phyloP scores from a whole-genome alignment of 2,797 vertebrate genomes.

The Oreochromis grahami region DNA sequence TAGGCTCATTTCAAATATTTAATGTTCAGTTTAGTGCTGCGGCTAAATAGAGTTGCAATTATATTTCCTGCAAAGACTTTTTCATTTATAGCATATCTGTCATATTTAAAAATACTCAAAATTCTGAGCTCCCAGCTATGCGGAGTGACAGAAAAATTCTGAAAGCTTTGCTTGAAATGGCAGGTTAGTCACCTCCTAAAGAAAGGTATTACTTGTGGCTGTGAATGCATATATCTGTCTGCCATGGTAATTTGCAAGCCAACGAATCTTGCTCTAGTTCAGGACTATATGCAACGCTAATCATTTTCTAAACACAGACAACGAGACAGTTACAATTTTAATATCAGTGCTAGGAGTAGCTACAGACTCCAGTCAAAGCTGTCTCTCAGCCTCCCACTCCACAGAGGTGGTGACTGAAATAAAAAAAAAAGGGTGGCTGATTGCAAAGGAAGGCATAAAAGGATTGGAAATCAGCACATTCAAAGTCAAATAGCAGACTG shows the following conservation, averaged over 20 bases:
- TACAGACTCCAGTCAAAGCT: slow-evolving; percentile 4
- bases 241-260: slow-evolving; percentile 9
- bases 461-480: slow-evolving; percentile 59
- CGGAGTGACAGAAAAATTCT: slow-evolving; percentile 1
- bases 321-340: neutral
- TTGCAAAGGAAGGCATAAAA: slow-evolving; percentile 52
- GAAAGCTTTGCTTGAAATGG: neutral
- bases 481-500: slow-evolving; percentile 49
- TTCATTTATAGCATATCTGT: neutral
- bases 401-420: slow-evolving; percentile 56
- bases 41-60: neutral
- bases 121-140: neutral
- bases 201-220: neutral
- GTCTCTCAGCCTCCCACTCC: slow-evolving; percentile 29
- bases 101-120: neutral
- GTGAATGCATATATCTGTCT: neutral
- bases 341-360: slow-evolving; percentile 23
- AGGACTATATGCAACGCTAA: slow-evolving; percentile 4
- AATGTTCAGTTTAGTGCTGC: neutral
- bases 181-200: neutral
- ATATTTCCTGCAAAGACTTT: neutral
- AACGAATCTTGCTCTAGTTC: slow-evolving; percentile 17
- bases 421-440: slow-evolving; percentile 45
- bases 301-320: slow-evolving; percentile 1
- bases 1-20: neutral